phyloP scores from a whole-genome alignment of 2,797 vertebrate species.

The Tauraco hartlaubi region DNA sequence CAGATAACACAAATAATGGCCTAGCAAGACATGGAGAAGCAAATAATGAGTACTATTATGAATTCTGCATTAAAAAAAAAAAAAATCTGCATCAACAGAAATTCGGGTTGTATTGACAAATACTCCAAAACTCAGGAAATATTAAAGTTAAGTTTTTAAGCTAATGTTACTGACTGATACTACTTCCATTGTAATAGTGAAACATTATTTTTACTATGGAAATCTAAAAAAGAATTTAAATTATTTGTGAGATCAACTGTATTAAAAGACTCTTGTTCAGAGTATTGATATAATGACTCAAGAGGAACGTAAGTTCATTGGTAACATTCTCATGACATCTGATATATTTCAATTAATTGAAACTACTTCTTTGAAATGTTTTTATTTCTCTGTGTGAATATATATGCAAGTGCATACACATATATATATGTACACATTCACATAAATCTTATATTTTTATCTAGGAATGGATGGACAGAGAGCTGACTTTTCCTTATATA shows the following conservation, averaged over 20 bases:
- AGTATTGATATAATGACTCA: background rate
- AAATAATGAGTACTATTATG: background rate
- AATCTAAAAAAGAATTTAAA: background rate
- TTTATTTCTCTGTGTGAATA: background rate
- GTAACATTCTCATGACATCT: background rate
- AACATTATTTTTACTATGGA: background rate
- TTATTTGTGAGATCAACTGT: background rate
- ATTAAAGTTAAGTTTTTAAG: background rate
- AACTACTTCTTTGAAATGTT: background rate
- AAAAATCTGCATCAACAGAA: background rate
- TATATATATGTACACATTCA: background rate
- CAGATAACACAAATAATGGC: background rate
- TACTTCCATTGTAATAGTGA: background rate
- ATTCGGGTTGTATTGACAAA: background rate
- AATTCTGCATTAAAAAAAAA: background rate
- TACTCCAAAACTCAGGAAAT: background rate
- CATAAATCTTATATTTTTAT: background rate
- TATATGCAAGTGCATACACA: no score
- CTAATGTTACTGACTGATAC: background rate
- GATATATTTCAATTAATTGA: background rate
- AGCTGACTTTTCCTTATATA: rapidly evolving
- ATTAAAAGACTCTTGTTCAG: background rate
- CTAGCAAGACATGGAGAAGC: background rate
- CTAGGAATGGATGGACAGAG: background rate
- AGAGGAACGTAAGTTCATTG: background rate